These are phyloP conservation scores for Diarsia dahlii DNA, from an alignment of 2,888 invertebrate species.

Conservation along the genomic window DNA sequence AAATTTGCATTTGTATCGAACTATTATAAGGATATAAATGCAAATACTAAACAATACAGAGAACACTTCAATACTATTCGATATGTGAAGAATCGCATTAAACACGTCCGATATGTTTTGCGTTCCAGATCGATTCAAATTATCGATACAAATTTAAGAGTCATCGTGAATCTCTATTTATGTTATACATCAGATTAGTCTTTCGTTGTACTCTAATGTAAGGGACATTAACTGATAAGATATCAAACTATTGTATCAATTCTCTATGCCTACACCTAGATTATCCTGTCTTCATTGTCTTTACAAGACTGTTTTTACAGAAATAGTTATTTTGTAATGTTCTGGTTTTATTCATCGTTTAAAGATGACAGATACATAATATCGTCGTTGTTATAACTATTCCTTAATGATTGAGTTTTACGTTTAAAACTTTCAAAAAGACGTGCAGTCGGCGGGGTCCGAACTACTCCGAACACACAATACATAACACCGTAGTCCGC, in stretches of 20 bases:
- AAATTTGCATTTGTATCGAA: background rate
- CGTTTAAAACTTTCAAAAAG: no score
- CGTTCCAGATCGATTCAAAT: background rate
- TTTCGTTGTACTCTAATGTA: slow-evolving; percentile 2
- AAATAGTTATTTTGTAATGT: background rate
- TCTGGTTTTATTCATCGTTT: background rate
- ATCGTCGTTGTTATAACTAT: background rate
- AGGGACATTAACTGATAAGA: slow-evolving; percentile 13
- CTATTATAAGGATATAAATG: background rate
- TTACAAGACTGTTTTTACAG: background rate
- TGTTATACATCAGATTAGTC: background rate
- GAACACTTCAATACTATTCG: background rate
- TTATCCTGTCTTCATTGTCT: background rate
- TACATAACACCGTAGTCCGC: no score
- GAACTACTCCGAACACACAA: no score
- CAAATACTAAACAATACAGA: background rate
- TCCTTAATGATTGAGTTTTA: no score
- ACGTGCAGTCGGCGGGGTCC: no score
- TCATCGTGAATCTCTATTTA: background rate
- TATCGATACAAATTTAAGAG: background rate
- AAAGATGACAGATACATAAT: background rate
- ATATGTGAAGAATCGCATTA: background rate
- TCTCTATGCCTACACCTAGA: background rate
- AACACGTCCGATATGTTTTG: background rate
- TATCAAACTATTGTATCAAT: slow-evolving; percentile 7